Evolutionary conservation across 2,888 invertebrate species (phyloP).

Genomic region (Protula sp.): DNA sequence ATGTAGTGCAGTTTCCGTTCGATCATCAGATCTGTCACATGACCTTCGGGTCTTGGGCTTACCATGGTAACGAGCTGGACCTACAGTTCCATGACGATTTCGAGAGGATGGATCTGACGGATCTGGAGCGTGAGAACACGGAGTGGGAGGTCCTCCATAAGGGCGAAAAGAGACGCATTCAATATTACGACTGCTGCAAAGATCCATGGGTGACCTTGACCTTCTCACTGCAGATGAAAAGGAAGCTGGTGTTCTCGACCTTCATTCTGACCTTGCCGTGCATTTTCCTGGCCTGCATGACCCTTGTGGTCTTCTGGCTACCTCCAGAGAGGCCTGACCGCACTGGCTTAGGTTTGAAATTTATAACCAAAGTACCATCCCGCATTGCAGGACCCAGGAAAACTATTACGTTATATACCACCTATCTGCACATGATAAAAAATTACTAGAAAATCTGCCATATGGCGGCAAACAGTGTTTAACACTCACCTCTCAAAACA

Average conservation of each 20-base stretch:
- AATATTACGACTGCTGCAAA: constrained; percentile 16
- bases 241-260: constrained; percentile 16
- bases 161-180: constrained; percentile 6
- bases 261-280: constrained; percentile 16
- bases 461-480: no score
- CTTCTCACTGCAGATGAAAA: constrained; percentile 9
- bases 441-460: no score
- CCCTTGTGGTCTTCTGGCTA: constrained; percentile 16
- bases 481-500: no score
- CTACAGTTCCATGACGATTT: constrained; percentile 15
- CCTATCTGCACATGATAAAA: no score
- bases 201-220: constrained; percentile 15
- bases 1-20: constrained; percentile 17
- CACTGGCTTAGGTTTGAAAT: constrained; percentile 14
- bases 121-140: constrained; percentile 16
- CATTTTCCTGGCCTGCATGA: constrained; percentile 17
- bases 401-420: no score
- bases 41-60: constrained; percentile 22
- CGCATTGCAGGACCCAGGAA: no score
- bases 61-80: constrained; percentile 20
- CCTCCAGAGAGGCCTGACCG: constrained; percentile 17
- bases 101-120: constrained; percentile 17
- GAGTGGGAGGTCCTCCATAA: constrained; percentile 18
- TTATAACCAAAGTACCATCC: no score
- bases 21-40: constrained; percentile 15